These are phyloP conservation scores for Sipha maydis DNA, from an alignment of 2,888 invertebrate species.

Conservation along the genomic window DNA sequence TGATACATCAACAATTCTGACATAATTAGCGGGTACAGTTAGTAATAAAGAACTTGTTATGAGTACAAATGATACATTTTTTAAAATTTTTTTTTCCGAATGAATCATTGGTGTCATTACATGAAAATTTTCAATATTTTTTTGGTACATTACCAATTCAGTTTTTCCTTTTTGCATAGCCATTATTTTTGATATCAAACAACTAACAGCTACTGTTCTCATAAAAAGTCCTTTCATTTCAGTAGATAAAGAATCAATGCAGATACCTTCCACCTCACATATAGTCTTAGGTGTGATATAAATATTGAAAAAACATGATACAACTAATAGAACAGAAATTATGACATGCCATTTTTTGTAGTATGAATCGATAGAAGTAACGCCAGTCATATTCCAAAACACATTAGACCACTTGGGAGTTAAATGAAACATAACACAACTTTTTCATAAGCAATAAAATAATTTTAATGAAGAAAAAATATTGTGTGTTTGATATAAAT, in stretches of 20 bases:
- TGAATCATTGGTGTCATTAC: background rate
- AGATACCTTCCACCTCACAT: background rate
- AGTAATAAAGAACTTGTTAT: background rate
- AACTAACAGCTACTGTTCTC: background rate
- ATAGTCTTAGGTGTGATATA: background rate
- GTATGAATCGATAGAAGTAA: background rate
- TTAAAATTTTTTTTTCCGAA: background rate
- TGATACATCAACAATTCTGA: background rate
- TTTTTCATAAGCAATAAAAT: background rate
- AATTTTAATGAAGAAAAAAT: background rate
- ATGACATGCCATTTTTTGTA: background rate
- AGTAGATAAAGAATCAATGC: background rate
- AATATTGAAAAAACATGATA: slow-evolving; percentile 7
- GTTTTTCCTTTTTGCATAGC: background rate
- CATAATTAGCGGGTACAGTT: background rate
- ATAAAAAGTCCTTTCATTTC: slow-evolving; percentile 9
- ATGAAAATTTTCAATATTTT: background rate
- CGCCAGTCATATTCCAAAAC: background rate
- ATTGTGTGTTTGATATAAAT: background rate
- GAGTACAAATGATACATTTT: background rate
- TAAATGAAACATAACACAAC: background rate
- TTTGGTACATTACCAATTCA: background rate
- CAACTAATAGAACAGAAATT: background rate
- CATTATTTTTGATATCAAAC: slow-evolving; percentile 9
- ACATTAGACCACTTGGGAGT: background rate